Base-by-base conservation (phyloP, 2,888 invertebrate genomes). In the Amorpha juglandis region DNA sequence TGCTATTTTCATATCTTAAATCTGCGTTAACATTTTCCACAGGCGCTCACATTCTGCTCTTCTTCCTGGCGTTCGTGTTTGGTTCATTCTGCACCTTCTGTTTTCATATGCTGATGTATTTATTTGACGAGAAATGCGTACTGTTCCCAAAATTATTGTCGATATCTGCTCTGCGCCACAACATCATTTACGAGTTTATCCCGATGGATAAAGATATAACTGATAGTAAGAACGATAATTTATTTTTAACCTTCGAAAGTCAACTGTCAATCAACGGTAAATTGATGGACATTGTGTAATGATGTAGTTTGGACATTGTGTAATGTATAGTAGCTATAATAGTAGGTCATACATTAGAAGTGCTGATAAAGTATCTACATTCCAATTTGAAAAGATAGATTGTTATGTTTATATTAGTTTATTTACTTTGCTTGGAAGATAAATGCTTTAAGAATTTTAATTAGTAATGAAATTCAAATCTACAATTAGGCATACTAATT, bases 41-140 rank as follows among this genome's bases (percentile, higher is more conserved):
- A 93, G 92, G 91, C 21, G 88, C 86, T 12, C 92, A 92, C 65
- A 74, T 92, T 1, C 79, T 92, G 0, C 78, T 93, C 0, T 92
- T 92, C 79, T 91, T 91, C 72, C 70, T 92, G 74, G 87, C 92
- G 7, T 92, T 92, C 69, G 86, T 92, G 1, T 93, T 92, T 67
- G 92, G 92, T 11, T 90, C 90, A 1, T 89, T 92, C 77, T 92
- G 92, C 79, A 92, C 92, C 0, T 92, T 91, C 75, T 91, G 89
- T 76, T 91, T 92, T 75, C 90, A 92, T 78, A 86, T 91, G 86
- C 78, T 93, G 33, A 92, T 91, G 89, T 91, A 90, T 71, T 76
- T 92, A 67, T 92, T 93, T 67, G 91, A 92, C 63, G 90, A 92
- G 71, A 90, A 92, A 66, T 93, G 93, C 70, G 91, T 93, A 48